Percentiles rank a stretch among this genome's conserved stretches.
These are phyloP conservation scores for Semnornis frantzii DNA, from an alignment of 2,113 vertebrate genomes.

Conservation along the genomic window DNA sequence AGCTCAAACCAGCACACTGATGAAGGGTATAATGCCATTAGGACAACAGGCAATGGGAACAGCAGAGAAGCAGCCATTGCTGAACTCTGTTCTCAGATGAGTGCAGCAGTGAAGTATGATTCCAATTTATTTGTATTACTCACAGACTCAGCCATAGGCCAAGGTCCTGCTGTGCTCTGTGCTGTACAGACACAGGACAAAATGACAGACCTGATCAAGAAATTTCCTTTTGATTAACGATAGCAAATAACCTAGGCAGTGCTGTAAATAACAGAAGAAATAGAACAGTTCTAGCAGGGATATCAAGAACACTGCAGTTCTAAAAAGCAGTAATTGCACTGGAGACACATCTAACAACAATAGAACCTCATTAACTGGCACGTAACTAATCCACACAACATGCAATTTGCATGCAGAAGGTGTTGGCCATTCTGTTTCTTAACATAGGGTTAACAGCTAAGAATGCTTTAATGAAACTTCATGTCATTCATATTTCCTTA, in stretches of 20 bases:
- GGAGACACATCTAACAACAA: background rate
- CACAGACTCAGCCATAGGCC: background rate
- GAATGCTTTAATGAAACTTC: background rate
- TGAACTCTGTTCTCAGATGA: background rate
- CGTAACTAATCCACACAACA: background rate
- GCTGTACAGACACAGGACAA: background rate
- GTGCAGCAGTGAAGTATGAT: background rate
- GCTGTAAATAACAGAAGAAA: background rate
- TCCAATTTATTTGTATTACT: background rate
- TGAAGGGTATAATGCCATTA: rapidly evolving
- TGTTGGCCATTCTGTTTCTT: background rate
- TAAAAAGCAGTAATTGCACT: background rate
- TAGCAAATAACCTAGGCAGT: background rate
- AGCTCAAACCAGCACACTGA: too few species aligned
- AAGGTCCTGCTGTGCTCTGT: background rate
- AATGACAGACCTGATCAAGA: background rate
- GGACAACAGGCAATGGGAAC: background rate
- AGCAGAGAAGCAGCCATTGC: background rate
- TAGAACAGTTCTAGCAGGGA: background rate
- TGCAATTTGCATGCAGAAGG: background rate
- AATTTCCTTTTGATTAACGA: background rate
- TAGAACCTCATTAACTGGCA: background rate
- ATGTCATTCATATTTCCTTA: background rate
- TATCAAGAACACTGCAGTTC: background rate
- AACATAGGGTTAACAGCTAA: background rate